Evolutionary conservation across 2,113 vertebrate genomes (phyloP).

Genomic region (Atractosteus spatula): DNA sequence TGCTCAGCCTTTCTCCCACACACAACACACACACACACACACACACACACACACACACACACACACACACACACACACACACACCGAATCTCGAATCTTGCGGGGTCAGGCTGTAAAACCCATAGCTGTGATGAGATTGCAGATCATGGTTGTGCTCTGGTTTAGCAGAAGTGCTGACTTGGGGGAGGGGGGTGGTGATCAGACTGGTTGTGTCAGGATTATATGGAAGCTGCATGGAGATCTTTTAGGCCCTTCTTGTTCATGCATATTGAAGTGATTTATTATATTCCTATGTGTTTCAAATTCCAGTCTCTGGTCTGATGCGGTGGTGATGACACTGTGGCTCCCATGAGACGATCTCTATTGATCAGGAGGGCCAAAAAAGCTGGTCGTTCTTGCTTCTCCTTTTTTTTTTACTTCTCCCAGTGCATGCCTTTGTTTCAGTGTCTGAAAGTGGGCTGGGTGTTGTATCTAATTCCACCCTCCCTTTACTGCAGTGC

Average conservation of each 20-base stretch:
- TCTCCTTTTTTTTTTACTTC: slow-evolving; percentile 32
- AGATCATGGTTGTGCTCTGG: too few relatives aligned
- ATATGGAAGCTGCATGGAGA: too few relatives aligned
- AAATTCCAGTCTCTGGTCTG: slow-evolving; percentile 15
- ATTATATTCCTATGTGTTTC: too few relatives aligned
- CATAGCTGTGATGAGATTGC: too few relatives aligned
- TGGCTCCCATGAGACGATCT: slow-evolving; percentile 25
- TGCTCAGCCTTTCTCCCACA: not conserved
- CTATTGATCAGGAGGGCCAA: slow-evolving; percentile 39
- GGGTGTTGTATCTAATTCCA: too few relatives aligned
- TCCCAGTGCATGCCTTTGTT: slow-evolving; percentile 51
- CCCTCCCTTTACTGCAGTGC: too few relatives aligned
- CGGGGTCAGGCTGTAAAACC: too few relatives aligned
- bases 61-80: not conserved
- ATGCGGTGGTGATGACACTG: slow-evolving; percentile 21
- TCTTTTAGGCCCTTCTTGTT: too few relatives aligned
- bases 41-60: not conserved
- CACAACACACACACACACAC: not conserved
- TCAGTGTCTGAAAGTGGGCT: slow-evolving; percentile 50
- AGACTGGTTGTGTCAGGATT: too few relatives aligned
- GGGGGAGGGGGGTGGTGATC: too few relatives aligned
- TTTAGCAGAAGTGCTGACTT: too few relatives aligned
- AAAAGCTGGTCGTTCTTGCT: slow-evolving; percentile 33
- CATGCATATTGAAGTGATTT: too few relatives aligned
- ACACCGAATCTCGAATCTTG: not conserved